Evolutionary conservation across 2,888 invertebrate species (phyloP), one percentile per base, ranked within the genome.

Genomic region (Drosophila crucigera): DNA sequence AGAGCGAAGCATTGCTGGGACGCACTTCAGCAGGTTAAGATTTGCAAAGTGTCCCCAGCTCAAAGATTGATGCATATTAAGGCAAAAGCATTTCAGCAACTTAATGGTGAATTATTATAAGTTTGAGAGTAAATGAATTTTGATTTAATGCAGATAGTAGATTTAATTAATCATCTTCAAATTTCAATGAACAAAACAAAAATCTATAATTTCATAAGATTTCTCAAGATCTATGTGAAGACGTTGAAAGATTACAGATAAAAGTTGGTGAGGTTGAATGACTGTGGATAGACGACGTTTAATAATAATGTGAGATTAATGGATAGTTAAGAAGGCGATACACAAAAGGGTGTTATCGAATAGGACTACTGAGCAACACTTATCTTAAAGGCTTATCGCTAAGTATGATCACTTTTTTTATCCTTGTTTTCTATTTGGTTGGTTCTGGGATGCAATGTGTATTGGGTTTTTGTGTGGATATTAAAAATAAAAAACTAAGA

Each of bases 21-120:
- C 37, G 50, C 60, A 78, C 63, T 73, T 60, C 63, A 49, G 50
- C 55, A 47, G 47, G 55, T 67, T 14, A 19, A 25, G 6, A 28
- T 28, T 28, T 5, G 10, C 53, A 19, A 31, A 53, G 25, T 31
- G 31, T 31, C 3, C 19, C 25, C 35, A 47, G 37, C 14, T 39
- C 43, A 10, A 25, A 31, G 54, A 25, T 19, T n/a, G 5, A 11
- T 28, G 11, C 49, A 50, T 35, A 11, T 19, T 31, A 11, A 19
- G n/a, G 31, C 31, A 28, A 37, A 50, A 33, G 10, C 3, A 35
- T 49, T 35, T 35, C 9, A 35, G 49, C 28, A 47, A 49, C 28
- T 39, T 14, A n/a, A n/a, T 56, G 39, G 0, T 10, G 9, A 39
- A 30, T 56, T 39, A 30, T 39, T 16, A 14, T 4, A 28, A n/a